Percentiles rank a stretch among this genome's conserved stretches.
phyloP scores from a whole-genome alignment of 2,113 vertebrate genomes.

The Trematocara variabile region DNA sequence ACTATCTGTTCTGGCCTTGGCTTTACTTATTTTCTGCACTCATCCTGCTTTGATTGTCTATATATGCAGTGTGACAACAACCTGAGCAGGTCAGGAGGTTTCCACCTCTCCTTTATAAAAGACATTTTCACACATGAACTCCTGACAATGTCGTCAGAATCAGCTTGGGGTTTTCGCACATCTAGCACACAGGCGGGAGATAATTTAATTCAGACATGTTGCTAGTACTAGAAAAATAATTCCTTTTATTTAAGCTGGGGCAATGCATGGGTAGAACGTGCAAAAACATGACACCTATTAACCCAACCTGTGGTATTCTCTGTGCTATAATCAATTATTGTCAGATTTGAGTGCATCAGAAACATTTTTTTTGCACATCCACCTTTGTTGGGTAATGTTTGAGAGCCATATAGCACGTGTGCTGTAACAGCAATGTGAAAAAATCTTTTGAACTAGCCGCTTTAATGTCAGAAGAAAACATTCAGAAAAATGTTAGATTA shows the following conservation, averaged over 20 bases:
- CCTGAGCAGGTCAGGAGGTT: not conserved
- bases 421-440: not conserved
- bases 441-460: not conserved
- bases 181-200: not conserved
- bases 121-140: not conserved
- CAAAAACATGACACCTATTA: not conserved
- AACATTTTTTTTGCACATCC: not conserved
- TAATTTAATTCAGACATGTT: not conserved
- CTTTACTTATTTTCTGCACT: not conserved
- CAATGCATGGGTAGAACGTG: not conserved
- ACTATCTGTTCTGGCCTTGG: not conserved
- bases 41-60: not conserved
- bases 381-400: not conserved
- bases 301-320: not conserved
- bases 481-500: not conserved
- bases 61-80: not conserved
- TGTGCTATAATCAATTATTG: not conserved
- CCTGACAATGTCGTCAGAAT: not conserved
- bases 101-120: not conserved
- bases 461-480: not conserved
- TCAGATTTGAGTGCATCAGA: not conserved
- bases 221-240: not conserved
- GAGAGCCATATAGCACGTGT: not conserved
- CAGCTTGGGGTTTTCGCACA: not conserved
- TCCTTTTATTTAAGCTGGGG: not conserved